Percentiles rank a stretch among this genome's conserved stretches.
These are phyloP conservation scores for Sinopyrophorus schimmeli DNA, from an alignment of 2,888 invertebrate genomes.

Conservation along the genomic window DNA sequence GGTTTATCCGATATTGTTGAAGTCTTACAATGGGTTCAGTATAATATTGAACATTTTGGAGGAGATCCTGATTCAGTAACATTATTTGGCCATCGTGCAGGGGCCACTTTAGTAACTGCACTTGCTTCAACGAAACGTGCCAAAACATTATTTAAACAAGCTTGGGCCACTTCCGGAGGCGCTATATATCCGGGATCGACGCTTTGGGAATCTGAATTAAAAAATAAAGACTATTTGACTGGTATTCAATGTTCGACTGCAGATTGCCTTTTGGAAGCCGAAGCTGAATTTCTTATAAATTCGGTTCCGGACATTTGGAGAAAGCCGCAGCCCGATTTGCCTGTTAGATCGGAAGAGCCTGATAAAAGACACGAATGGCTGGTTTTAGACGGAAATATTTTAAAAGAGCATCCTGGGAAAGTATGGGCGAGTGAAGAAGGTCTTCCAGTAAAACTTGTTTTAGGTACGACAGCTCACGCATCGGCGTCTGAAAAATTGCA, in stretches of 20 bases:
- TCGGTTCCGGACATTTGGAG: constrained; percentile 76
- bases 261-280: constrained; percentile 61
- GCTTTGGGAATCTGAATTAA: constrained; percentile 63
- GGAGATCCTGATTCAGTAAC: constrained; percentile 79
- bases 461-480: constrained; percentile 76
- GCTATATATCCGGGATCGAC: constrained; percentile 71
- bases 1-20: constrained; percentile 79
- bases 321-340: constrained; percentile 61
- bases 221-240: constrained; percentile 65
- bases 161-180: constrained; percentile 80
- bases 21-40: constrained; percentile 77
- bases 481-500: constrained; percentile 66
- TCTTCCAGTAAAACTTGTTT: constrained; percentile 60
- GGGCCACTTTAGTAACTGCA: constrained; percentile 81
- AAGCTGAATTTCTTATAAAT: constrained; percentile 64
- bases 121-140: constrained; percentile 63
- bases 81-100: constrained; percentile 82
- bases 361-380: constrained; percentile 72
- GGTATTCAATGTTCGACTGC: constrained; percentile 56
- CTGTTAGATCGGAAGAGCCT: constrained; percentile 59
- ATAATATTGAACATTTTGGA: constrained; percentile 83
- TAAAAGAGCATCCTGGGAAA: constrained; percentile 68
- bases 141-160: constrained; percentile 71
- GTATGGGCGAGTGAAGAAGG: constrained; percentile 62
- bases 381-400: constrained; percentile 68